phyloP scores from a whole-genome alignment of 2,888 invertebrate species.

The Drosophila planitibia region DNA sequence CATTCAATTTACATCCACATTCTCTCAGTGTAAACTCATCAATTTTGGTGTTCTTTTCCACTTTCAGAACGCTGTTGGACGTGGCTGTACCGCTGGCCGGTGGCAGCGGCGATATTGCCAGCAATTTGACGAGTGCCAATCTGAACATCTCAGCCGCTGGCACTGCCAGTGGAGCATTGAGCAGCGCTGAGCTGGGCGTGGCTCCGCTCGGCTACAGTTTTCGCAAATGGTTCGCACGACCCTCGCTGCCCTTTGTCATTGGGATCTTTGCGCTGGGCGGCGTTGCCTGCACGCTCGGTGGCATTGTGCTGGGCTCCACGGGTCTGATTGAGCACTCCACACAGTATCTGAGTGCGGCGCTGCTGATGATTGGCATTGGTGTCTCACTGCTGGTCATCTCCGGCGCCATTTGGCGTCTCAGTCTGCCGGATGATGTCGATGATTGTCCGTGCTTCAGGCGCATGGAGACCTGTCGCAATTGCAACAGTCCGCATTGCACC shows the following conservation, averaged over 20 bases:
- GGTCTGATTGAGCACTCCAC: conserved; percentile 85
- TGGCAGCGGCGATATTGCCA: conserved; percentile 39
- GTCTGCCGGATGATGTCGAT: conserved; percentile 91
- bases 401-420: conserved; percentile 96
- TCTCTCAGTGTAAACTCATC: conserved; percentile 6
- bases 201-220: conserved; percentile 56
- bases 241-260: conserved; percentile 84
- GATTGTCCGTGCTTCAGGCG: conserved; percentile 88
- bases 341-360: conserved; percentile 84
- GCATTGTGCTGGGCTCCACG: conserved; percentile 84
- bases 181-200: conserved; percentile 23
- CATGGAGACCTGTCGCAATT: conserved; percentile 86
- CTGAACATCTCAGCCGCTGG: conserved; percentile 39
- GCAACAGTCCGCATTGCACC: conserved; percentile 89
- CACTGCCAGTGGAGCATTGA: conserved; percentile 13
- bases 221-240: conserved; percentile 83
- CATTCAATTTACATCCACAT: not conserved
- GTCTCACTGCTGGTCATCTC: conserved; percentile 97
- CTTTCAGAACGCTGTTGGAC: conserved; percentile 62
- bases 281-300: conserved; percentile 84
- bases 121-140: conserved; percentile 29
- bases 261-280: conserved; percentile 84
- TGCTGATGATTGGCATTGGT: conserved; percentile 89
- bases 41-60: not conserved
- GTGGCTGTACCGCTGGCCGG: conserved; percentile 60